Base-by-base conservation (phyloP, 2,113 vertebrate genomes). In the Tachysurus vachellii region DNA sequence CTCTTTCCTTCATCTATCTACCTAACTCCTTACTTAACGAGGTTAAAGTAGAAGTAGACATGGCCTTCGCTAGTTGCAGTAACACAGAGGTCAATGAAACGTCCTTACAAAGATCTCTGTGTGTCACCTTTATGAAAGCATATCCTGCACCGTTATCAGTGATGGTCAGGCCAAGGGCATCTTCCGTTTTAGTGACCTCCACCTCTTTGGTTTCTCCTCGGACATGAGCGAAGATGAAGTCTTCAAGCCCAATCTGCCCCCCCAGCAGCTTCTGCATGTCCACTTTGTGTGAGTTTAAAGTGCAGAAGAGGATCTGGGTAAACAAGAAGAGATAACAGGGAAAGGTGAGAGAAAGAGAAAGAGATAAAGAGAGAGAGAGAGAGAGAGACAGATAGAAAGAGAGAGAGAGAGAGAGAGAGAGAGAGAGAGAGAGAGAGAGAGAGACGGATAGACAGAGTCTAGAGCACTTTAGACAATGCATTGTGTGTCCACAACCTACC, bases 261-360 rank as follows among this genome's bases (percentile, higher is more conserved):
- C 98, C 98, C 80, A 99, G 93, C 1, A 99, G 94, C 91, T 98
- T 99, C 94, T 97, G 97, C 98, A 99, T 99, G 94, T 99, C 98
- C 87, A 99, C 98, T 82, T 99, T 99, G 90, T 99, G 98, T 0
- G 98, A 98, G 93, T 99, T 99, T 50, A 99, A 95, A 7, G 98
- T 99, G 91, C 98, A 99, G 90, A 99, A 99, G 19, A 99, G 93
- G 91, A 99, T 99, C 98, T 99, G 93, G 66, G 71, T 53, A 80
- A 86, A 81, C 5, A n/a, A 56, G 26, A 5, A 26, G 1, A n/a
- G 21, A 56, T 54, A 31, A 53, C 2, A 9, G 71, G 44, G 19
- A 21, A 9, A 31, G 12, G 28, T 81, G 56, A 13, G 28, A 10
- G 12, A 17, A 3, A 14, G 73, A 13, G 3, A 17, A n/a, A 5